Evolutionary conservation across 2,888 invertebrate species (phyloP), one percentile per base, ranked within the genome.

Genomic region (Mimachlamys varia): DNA sequence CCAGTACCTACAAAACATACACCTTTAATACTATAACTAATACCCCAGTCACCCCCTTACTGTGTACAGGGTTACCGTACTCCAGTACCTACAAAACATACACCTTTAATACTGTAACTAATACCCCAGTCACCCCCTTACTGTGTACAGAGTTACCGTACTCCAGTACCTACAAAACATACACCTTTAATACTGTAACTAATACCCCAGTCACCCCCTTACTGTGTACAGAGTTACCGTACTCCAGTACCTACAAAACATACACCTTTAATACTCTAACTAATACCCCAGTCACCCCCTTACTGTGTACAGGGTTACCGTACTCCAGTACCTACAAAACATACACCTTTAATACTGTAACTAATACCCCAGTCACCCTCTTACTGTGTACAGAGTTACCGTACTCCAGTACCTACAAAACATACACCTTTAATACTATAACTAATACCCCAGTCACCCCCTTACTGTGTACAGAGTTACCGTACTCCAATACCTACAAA

Each of bases 401-500:
- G 93, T 96, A 95, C 89, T 96, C 95, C 33, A 96, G 93, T 0
- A 96, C 95, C 96, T 96, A 90, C 0, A 91, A 87, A 19, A 76
- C 76, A 76, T 49, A 38, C 17, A 7, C 15, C 58, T 22, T 19
- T 33, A 3, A 76, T 33, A 76, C 33, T n/a, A n/a, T n/a, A n/a
- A n/a, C n/a, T n/a, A n/a, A n/a, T n/a, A 96, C 96, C 3, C 96
- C 96, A 13, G 96, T 96, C 7, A 95, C 94, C n/a, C 96, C 96
- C 91, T 95, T 96, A 92, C 96, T 96, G 38, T 96, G 92, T 10
- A 95, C 95, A 62, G 95, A 93, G 90, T 96, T 96, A 33, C 96
- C 96, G 93, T 96, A 95, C 89, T 96, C 95, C 33, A 96, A 93
- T 0, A 96, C 95, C 96, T 96, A 90, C 0, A 91, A 87, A 19